These are phyloP conservation scores for Mamestra brassicae DNA, from an alignment of 2,888 invertebrate species.

Conservation along the genomic window DNA sequence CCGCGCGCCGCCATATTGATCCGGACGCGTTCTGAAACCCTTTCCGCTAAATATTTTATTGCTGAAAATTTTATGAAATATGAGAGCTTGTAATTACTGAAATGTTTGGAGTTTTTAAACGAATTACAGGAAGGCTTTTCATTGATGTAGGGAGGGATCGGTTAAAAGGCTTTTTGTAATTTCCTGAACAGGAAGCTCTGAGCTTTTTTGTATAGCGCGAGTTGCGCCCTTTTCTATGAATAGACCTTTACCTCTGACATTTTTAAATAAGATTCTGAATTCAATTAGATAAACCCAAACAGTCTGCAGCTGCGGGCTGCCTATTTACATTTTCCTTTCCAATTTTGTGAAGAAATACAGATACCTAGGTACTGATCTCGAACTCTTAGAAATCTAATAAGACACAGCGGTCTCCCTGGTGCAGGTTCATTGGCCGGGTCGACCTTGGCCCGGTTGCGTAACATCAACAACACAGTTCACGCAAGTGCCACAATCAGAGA, in stretches of 20 bases:
- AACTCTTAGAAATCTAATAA: constrained; percentile 28
- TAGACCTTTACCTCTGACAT: not conserved
- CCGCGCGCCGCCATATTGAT: constrained; percentile 79
- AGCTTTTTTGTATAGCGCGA: not conserved
- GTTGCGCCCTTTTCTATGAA: not conserved
- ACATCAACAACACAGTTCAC: constrained; percentile 45
- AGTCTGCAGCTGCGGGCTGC: no score
- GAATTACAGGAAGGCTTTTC: constrained; percentile 18
- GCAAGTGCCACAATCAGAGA: constrained; percentile 8
- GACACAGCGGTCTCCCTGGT: constrained; percentile 34
- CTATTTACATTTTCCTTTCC: not conserved
- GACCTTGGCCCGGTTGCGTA: constrained; percentile 65
- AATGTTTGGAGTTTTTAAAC: constrained; percentile 25
- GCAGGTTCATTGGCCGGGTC: constrained; percentile 57
- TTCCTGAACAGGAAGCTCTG: not conserved
- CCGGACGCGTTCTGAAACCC: constrained; percentile 72
- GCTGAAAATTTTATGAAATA: constrained; percentile 36
- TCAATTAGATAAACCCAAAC: not conserved
- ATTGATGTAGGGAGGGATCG: not conserved
- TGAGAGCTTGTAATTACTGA: constrained; percentile 27
- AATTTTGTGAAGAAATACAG: not conserved
- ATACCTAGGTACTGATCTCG: not conserved
- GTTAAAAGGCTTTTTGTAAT: not conserved
- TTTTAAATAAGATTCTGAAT: not conserved
- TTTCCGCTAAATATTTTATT: constrained; percentile 39